Percentiles rank a stretch among this genome's conserved stretches.
Conservation (phyloP, 2,888 invertebrate genomes). For the Anaspis maculata region DNA sequence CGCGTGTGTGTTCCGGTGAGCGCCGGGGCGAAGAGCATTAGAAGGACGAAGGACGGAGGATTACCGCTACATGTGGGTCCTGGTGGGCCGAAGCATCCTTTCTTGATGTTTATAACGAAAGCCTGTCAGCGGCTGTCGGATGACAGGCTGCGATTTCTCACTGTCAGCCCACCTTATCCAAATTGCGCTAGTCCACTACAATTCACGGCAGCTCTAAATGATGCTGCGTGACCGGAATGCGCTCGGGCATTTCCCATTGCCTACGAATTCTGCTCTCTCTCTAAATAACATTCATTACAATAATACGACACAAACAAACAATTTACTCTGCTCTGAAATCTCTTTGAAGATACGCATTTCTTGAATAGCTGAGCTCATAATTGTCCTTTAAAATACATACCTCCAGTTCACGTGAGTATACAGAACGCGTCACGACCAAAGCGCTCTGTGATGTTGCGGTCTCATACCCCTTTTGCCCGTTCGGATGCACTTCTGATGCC, state of each 20-base stretch:
- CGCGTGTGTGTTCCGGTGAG: constrained; percentile 9
- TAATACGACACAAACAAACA: constrained; percentile 23
- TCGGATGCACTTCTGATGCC: too few species aligned
- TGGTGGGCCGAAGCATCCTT: constrained; percentile 18
- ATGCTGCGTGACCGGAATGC: constrained; percentile 37
- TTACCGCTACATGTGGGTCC: constrained; percentile 12
- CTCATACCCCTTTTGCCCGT: too few species aligned
- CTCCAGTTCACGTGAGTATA: too few species aligned
- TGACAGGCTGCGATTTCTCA: constrained; percentile 38
- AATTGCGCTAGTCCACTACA: constrained; percentile 35
- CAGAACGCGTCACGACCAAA: too few species aligned
- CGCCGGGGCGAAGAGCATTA: constrained; percentile 8
- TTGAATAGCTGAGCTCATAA: constrained; percentile 17
- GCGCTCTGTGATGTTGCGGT: too few species aligned
- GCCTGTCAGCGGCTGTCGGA: constrained; percentile 36
- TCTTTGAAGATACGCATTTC: constrained; percentile 19
- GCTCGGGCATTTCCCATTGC: constrained; percentile 15
- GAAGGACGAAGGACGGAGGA: constrained; percentile 12
- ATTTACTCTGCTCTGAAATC: constrained; percentile 18
- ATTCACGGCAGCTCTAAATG: constrained; percentile 32
- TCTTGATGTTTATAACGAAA: constrained; percentile 26
- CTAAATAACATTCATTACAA: constrained; percentile 25
- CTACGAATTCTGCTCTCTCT: constrained; percentile 13
- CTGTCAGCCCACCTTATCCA: constrained; percentile 38
- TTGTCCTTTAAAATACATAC: constrained; percentile 14